Conservation (phyloP, 2,113 vertebrate genomes). For the Lynx canadensis region DNA sequence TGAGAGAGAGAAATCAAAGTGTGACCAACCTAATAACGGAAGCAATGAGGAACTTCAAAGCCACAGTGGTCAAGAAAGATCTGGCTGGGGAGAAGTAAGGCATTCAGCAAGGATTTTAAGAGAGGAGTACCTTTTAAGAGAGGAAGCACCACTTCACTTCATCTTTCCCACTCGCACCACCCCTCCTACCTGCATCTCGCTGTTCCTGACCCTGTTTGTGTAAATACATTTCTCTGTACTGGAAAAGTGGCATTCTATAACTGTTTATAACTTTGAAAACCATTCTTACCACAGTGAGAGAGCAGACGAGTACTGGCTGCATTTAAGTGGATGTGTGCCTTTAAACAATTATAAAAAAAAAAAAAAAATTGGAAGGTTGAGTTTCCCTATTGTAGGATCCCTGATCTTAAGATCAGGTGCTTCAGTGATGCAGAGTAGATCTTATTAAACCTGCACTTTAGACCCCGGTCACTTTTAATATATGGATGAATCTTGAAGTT, state of each 20-base stretch:
- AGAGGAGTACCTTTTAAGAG: neutral
- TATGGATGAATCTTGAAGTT: neutral
- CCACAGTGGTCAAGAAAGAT: neutral
- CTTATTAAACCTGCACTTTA: neutral
- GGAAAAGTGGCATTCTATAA: neutral
- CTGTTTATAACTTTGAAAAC: neutral
- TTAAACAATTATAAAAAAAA: neutral
- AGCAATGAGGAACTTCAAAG: neutral
- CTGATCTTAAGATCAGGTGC: neutral
- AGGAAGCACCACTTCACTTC: neutral
- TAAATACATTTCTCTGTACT: neutral
- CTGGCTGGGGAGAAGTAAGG: neutral
- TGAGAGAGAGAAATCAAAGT: neutral
- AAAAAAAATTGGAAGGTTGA: neutral
- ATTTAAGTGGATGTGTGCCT: neutral
- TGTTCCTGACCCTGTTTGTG: neutral
- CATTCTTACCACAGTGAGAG: neutral
- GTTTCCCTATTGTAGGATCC: neutral
- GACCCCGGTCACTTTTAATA: neutral
- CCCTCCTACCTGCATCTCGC: accelerated
- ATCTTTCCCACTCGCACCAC: neutral
- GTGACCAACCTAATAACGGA: neutral
- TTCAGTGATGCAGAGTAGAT: neutral
- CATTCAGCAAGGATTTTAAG: neutral
- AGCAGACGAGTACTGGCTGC: neutral